Evolutionary conservation across 2,113 vertebrate species (phyloP), one percentile per base, ranked within the genome.

Genomic region (Protobothrops mucrosquamatus): DNA sequence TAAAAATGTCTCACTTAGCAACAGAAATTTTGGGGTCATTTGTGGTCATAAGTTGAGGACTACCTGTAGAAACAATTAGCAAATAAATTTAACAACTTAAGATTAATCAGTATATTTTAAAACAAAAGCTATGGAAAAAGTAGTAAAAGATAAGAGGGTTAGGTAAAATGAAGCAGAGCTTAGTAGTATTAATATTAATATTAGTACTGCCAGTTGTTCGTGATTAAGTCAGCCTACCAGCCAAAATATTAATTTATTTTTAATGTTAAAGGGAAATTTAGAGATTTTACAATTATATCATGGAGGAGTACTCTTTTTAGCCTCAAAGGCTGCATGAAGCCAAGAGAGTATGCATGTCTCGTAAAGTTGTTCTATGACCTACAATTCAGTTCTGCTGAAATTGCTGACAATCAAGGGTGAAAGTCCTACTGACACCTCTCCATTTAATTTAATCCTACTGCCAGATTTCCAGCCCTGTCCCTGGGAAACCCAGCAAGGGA

Each of bases 251-350:
- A n/a, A 20, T 10, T 1, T 39, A 46, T 3, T 48, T 89, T 54
- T 93, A 81, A 86, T 89, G 92, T 94, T 94, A 92, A 94, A 52
- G 94, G 89, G 39, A 93, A 85, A 11, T 29, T n/a, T 89, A 56
- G 39, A 43, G 89, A 85, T 93, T 94, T 93, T 69, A 48, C 24
- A 57, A 61, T 55, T 91, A 87, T 5, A 52, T 90, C 93, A 91
- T 93, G 93, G 94, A 96, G 94, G 54, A 93, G 93, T 94, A 93
- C 91, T 95, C 94, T 88, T 94, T 74, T 93, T 92, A 69, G 10
- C 54, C 23, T 93, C 87, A 93, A 94, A 90, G 55, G 12, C 85
- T 91, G 11, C 14, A 55, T 92, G 34, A 43, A 81, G 93, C 88
- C 51, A 39, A 69, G 94, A 93, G 89, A 93, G 61, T 22, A 56